A percentile compares a stretch with the other conserved stretches of the same genome.
These are phyloP conservation scores for Chloroclysta siterata DNA, from an alignment of 2,888 invertebrate species.

Conservation along the genomic window DNA sequence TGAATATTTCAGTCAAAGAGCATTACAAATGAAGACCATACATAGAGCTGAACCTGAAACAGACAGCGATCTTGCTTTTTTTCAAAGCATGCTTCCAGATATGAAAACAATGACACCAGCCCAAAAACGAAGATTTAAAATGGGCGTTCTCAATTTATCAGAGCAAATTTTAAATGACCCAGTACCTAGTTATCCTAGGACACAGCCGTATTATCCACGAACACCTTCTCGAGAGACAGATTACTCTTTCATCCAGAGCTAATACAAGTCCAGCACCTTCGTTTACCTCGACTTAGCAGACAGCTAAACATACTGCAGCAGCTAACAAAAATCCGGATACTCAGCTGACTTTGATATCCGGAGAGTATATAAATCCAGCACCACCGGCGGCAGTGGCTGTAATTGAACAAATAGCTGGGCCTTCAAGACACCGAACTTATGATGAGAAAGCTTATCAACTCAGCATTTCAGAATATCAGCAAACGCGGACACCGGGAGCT, in stretches of 20 bases:
- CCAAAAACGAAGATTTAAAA: not conserved
- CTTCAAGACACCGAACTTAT: slow-evolving; percentile 38
- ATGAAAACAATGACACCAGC: not conserved
- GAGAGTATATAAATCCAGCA: slow-evolving; percentile 36
- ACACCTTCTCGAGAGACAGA: slow-evolving; percentile 37
- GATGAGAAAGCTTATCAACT: slow-evolving; percentile 35
- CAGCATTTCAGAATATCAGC: slow-evolving; percentile 39
- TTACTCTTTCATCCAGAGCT: slow-evolving; percentile 36
- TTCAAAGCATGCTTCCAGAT: not conserved
- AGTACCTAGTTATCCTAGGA: slow-evolving; percentile 4
- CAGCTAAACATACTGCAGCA: slow-evolving; percentile 33
- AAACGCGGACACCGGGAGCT: slow-evolving; percentile 37
- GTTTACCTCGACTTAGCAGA: slow-evolving; percentile 35
- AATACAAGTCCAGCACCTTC: slow-evolving; percentile 38
- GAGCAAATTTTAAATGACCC: not conserved
- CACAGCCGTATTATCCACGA: slow-evolving; percentile 37
- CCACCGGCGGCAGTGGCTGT: slow-evolving; percentile 38
- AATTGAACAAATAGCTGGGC: slow-evolving; percentile 38
- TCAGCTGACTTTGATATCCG: slow-evolving; percentile 36
- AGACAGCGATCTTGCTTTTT: not conserved
- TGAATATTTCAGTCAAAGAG: not conserved
- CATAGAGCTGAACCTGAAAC: not conserved
- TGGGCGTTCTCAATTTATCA: not conserved
- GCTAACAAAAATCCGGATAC: slow-evolving; percentile 37
- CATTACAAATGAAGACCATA: slow-evolving; percentile 1